Evolutionary conservation across 2,113 vertebrate species (phyloP), one percentile per base, ranked within the genome.

Genomic region (Labeo rohita): DNA sequence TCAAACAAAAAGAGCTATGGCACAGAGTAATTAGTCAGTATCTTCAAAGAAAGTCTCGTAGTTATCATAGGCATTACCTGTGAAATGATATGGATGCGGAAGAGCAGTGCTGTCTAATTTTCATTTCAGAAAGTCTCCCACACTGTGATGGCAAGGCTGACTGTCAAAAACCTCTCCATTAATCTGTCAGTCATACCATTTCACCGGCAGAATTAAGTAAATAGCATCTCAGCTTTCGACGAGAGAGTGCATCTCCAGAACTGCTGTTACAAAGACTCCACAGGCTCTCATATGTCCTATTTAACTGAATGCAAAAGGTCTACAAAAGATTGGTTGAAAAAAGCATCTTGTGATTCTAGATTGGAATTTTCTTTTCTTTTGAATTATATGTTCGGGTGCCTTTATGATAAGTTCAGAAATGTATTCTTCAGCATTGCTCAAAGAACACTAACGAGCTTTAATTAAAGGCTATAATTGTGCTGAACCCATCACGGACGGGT

Each of bases 391-490:
- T 94, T 94, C 9, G 0, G 2, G 9, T 73, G n/a, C 23, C 2
- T 76, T 76, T 10, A 15, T 28, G 45, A 49, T 91, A 89, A 88
- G 91, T 93, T 89, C 88, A 86, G 91, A 94, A 92, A 72, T 82
- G 86, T 86, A 82, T 80, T 94, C 93, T 91, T 95, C 93, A 92
- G 91, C 89, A 91, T 92, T 91, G 94, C 94, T 94, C 94, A 95
- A 93, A 95, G 94, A 91, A 92, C 90, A 88, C 95, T 95, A 96
- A 96, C 94, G 90, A 95, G 93, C 92, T 95, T 96, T 96, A 96
- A 95, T 96, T 95, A 96, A 96, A 95, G 95, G 94, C 94, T 96
- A 28, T 28, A 97, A 97, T 96, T 96, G 95, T 95, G 95, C 94
- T 95, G 95, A 96, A 95, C 95, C 94, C 95, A 95, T 96, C 95